A percentile compares a stretch with the other conserved stretches of the same genome.
phyloP scores from a whole-genome alignment of 2,113 vertebrate genomes.

The Herpetotheres cachinnans region DNA sequence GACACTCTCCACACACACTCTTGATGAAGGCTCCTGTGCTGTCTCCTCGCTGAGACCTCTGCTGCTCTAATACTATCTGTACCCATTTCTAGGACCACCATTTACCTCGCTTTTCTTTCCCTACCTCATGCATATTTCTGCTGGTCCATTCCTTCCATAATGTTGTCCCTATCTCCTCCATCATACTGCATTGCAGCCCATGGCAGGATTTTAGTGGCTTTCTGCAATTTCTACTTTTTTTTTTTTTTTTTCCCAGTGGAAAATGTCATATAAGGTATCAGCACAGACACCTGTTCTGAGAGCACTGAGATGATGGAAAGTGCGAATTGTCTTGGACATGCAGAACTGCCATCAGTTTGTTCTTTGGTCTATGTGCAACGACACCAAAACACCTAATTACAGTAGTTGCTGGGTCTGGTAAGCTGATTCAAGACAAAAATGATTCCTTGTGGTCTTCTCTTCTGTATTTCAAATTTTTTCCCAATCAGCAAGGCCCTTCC shows the following conservation, averaged over 20 bases:
- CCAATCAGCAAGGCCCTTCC: neutral
- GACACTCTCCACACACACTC: neutral
- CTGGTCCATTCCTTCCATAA: neutral
- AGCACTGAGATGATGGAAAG: neutral
- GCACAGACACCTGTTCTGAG: neutral
- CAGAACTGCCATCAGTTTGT: neutral
- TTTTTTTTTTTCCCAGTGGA: neutral
- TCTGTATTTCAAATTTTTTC: neutral
- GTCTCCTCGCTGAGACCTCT: neutral
- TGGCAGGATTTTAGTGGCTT: neutral
- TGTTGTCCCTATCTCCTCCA: neutral
- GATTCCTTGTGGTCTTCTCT: neutral
- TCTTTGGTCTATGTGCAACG: neutral
- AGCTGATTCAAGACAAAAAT: neutral
- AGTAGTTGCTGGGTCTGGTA: neutral
- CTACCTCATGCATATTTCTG: neutral
- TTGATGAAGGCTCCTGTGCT: neutral
- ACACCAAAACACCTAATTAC: neutral
- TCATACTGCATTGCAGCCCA: neutral
- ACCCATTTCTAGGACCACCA: neutral
- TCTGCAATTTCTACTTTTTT: neutral
- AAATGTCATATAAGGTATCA: neutral
- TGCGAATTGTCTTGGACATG: neutral
- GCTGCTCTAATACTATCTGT: neutral
- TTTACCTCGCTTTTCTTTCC: neutral